phyloP scores from a whole-genome alignment of 1,140 invertebrate genomes.

The Ips nitidus region DNA sequence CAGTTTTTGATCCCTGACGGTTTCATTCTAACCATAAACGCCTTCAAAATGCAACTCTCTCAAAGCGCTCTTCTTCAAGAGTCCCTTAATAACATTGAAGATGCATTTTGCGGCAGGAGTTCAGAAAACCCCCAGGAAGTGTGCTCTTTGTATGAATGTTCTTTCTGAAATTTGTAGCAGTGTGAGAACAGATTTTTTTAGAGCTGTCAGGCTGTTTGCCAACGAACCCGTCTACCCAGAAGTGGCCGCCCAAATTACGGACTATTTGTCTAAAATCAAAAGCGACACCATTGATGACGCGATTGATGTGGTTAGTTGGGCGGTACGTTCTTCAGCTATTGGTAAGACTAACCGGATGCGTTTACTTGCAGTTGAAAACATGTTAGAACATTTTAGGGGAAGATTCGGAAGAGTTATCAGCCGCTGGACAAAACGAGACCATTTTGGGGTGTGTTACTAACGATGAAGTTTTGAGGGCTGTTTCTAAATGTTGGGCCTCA shows the following conservation, averaged over 20 bases:
- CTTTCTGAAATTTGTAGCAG: not conserved
- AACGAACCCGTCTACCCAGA: conserved; percentile 35
- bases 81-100: conserved; percentile 41
- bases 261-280: conserved; percentile 15
- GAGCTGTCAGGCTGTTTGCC: conserved; percentile 42
- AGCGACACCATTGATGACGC: conserved; percentile 18
- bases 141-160: conserved; percentile 42
- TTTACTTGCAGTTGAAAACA: conserved; percentile 45
- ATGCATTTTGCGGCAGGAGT: conserved; percentile 42
- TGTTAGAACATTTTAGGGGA: conserved; percentile 56
- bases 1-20: conserved; percentile 43
- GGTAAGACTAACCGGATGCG: conserved; percentile 23
- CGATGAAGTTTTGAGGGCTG: conserved; percentile 58
- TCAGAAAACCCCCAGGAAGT: conserved; percentile 40
- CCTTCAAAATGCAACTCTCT: conserved; percentile 40
- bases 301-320: conserved; percentile 37
- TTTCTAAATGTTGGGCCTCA: conserved; percentile 78
- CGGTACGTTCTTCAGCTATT: conserved; percentile 43
- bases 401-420: conserved; percentile 75
- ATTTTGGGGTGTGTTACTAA: conserved; percentile 64
- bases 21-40: conserved; percentile 43
- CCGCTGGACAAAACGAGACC: conserved; percentile 84
- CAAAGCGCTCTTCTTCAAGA: conserved; percentile 38
- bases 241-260: conserved; percentile 25
- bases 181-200: conserved; percentile 32